Percentiles rank a stretch among this genome's conserved stretches.
Evolutionary conservation across 2,888 invertebrate genomes (phyloP).

Genomic region (Cephus sareptanus): DNA sequence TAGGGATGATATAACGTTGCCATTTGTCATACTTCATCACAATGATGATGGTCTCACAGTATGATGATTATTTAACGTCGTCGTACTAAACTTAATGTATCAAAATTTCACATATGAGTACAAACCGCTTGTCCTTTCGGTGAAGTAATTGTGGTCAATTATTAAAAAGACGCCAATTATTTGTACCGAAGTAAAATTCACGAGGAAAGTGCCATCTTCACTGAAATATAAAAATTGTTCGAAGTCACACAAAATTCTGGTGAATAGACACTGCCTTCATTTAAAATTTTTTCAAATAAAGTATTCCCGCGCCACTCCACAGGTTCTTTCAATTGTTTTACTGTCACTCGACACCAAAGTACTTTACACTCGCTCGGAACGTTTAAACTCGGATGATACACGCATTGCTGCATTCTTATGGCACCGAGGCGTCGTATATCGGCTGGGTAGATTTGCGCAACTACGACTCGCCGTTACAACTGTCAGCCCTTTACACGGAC

Average conservation of each 20-base stretch:
- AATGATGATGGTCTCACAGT: not conserved
- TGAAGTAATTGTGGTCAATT: not conserved
- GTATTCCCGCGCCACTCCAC: not conserved
- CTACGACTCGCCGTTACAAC: not conserved
- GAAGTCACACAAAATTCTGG: not conserved
- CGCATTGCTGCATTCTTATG: not conserved
- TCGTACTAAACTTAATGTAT: not conserved
- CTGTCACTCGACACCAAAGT: not conserved
- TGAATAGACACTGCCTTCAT: not conserved
- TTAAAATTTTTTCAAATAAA: not conserved
- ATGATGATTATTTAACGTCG: not conserved
- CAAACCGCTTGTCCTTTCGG: not conserved
- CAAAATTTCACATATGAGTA: not conserved
- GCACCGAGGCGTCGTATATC: not conserved
- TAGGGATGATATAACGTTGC: not conserved
- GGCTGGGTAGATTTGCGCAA: not conserved
- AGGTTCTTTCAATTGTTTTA: not conserved
- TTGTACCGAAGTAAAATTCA: not conserved
- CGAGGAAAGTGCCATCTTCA: not conserved
- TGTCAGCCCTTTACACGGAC: not conserved
- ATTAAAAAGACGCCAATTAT: not conserved
- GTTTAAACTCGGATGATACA: constrained; percentile 2
- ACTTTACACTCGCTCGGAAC: constrained; percentile 4
- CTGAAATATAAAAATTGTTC: not conserved
- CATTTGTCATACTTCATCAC: not conserved